Evolutionary conservation across 2,113 vertebrate genomes (phyloP).

Genomic region (Mesoclemmys tuberculata): DNA sequence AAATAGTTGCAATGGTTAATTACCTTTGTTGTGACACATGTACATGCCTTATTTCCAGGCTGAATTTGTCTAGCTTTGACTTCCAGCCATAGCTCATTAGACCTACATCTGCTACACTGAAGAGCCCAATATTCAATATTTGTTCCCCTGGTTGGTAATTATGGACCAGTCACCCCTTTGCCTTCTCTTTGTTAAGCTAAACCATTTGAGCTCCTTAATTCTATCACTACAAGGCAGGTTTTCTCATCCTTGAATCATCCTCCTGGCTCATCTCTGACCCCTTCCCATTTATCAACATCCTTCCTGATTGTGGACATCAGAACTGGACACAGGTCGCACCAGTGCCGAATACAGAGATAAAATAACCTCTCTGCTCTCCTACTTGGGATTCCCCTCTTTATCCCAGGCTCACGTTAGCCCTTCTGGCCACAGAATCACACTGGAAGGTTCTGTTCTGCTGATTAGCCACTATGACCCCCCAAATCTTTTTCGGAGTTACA

Average conservation of each 20-base stretch:
- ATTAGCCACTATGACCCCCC: too few relatives aligned
- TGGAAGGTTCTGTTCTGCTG: not conserved
- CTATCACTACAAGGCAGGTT: not conserved
- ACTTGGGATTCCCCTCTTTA: not conserved
- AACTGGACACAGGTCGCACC: not conserved
- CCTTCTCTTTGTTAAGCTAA: not conserved
- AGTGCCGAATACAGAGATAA: not conserved
- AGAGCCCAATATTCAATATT: not conserved
- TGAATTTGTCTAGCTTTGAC: not conserved
- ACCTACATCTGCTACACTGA: not conserved
- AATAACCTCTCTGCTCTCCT: not conserved
- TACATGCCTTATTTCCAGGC: not conserved
- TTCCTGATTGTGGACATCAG: not conserved
- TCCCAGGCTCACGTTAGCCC: not conserved
- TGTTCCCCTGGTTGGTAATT: not conserved
- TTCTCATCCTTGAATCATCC: not conserved
- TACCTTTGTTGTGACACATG: not conserved
- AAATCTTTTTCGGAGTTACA: too few relatives aligned
- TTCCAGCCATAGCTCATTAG: not conserved
- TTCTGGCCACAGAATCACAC: not conserved
- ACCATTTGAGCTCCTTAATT: not conserved
- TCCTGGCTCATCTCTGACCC: not conserved
- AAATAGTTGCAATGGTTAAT: not conserved
- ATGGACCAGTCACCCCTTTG: not conserved
- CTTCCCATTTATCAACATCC: not conserved